Conservation (phyloP, 2,113 vertebrate species). For the Elgaria multicarinata region DNA sequence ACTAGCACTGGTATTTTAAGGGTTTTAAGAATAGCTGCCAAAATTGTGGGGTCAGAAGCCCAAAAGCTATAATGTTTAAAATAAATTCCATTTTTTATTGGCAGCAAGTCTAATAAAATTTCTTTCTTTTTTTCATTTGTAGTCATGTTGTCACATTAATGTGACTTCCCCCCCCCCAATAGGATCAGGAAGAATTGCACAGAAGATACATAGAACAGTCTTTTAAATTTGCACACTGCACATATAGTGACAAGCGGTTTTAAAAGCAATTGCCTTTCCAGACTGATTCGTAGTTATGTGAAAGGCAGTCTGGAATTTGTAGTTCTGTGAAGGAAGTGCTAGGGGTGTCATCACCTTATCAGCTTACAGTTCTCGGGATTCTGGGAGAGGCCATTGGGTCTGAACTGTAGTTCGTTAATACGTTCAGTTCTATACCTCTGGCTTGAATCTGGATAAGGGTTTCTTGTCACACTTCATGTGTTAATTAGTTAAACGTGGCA, state of each 20-base stretch:
- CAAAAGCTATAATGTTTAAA: neutral
- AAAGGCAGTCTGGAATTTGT: too few relatives aligned
- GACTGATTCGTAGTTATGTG: too few relatives aligned
- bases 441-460: too few relatives aligned
- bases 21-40: neutral
- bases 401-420: neutral
- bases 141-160: neutral
- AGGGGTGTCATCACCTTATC: neutral
- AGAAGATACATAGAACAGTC: neutral
- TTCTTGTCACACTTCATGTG: too few relatives aligned
- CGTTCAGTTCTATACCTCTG: too few relatives aligned
- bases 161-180: neutral
- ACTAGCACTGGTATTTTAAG: neutral
- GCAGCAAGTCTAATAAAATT: neutral
- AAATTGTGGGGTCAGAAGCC: neutral
- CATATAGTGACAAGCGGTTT: neutral
- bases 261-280: neutral
- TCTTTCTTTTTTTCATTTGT: neutral
- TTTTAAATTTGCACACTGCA: neutral
- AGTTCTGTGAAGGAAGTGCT: neutral
- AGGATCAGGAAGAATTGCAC: neutral
- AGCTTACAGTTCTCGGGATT: neutral
- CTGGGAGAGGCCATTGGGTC: neutral
- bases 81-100: neutral
- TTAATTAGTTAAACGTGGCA: neutral